Conservation (phyloP, 2,888 invertebrate species). For the Cerastis rubricosa region DNA sequence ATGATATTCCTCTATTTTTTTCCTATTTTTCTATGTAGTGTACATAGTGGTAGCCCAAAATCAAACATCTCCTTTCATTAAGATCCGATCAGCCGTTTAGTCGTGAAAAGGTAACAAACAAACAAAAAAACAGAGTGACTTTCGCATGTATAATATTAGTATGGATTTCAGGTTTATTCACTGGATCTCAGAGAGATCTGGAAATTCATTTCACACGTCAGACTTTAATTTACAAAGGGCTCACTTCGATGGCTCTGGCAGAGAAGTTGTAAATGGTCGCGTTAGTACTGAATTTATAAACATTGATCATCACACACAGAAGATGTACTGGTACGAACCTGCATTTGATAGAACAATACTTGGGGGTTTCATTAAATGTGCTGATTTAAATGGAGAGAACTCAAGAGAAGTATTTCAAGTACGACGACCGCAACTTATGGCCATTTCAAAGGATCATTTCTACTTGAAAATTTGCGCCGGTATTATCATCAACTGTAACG, state of each 20-base stretch:
- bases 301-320: not conserved
- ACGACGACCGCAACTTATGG: not conserved
- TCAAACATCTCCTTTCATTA: too few species aligned
- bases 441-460: not conserved
- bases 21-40: too few species aligned
- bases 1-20: too few species aligned
- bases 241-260: not conserved
- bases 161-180: not conserved
- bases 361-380: not conserved
- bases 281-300: not conserved
- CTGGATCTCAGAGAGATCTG: not conserved
- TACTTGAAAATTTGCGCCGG: conserved; percentile 70
- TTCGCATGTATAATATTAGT: too few species aligned
- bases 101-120: too few species aligned
- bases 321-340: not conserved
- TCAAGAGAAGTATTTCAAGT: not conserved
- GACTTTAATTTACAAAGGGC: not conserved
- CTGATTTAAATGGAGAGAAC: not conserved
- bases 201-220: too few species aligned
- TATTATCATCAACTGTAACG: conserved; percentile 61
- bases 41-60: too few species aligned
- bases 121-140: too few species aligned
- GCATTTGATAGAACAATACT: too few species aligned
- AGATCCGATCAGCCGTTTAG: too few species aligned
- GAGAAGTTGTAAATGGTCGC: not conserved